Evolutionary conservation across 2,888 invertebrate genomes (phyloP).

Genomic region (Diaphora mendica): DNA sequence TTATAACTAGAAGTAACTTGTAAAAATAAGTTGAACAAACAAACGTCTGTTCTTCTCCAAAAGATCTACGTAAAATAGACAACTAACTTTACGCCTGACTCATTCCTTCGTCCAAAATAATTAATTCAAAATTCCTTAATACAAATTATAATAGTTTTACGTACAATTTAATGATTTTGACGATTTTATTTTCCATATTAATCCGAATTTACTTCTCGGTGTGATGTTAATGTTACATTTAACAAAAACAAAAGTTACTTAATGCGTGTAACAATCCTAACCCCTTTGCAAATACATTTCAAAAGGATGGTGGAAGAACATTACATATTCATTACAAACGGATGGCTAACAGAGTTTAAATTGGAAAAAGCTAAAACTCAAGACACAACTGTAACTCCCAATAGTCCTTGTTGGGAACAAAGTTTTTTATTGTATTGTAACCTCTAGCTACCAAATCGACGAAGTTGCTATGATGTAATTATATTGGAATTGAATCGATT

Average conservation of each 20-base stretch:
- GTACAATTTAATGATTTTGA: not conserved
- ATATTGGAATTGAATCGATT: not conserved
- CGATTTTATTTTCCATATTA: not conserved
- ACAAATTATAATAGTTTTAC: no score
- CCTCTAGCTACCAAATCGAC: not conserved
- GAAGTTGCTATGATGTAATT: not conserved
- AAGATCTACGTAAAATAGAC: no score
- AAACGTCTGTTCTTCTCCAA: no score
- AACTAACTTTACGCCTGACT: not conserved
- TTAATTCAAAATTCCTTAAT: no score
- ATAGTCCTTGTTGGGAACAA: not conserved
- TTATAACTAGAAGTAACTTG: no score
- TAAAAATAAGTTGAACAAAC: no score
- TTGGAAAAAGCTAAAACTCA: conserved; percentile 3
- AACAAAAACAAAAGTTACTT: not conserved
- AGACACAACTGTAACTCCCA: not conserved
- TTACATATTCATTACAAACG: conserved; percentile 1
- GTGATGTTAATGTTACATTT: not conserved
- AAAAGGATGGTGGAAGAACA: not conserved
- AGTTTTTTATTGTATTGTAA: not conserved
- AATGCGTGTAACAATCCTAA: not conserved
- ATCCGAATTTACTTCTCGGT: not conserved
- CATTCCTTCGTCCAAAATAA: not conserved
- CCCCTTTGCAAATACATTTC: not conserved
- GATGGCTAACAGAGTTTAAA: not conserved